Base-by-base conservation (phyloP, 2,113 vertebrate species). In the Meleagris gallopavo region DNA sequence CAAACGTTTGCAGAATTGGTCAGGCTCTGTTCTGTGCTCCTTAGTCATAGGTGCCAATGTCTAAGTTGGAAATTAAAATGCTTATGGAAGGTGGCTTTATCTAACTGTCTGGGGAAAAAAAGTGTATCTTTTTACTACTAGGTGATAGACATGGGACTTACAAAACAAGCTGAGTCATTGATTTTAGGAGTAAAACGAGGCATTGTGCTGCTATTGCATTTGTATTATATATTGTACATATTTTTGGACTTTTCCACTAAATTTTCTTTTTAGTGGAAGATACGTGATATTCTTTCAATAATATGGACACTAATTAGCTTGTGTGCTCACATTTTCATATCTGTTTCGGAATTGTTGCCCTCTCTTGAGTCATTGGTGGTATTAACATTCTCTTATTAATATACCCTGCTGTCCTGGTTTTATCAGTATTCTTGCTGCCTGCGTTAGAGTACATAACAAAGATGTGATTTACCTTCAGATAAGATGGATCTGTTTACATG, bases 211-310 rank as follows among this genome's bases (percentile, higher is more conserved):
- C 13, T 64, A 22, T 24, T 64, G 32, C 7, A 36, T 64, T 60
- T 72, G 30, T 12, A 72, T 46, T 4, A 22, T 4, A 22, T 4
- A 36, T 45, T 54, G 8, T 0, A 0, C 20, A 45, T 1, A 55
- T 70, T 61, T 64, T 34, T 10, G 10, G n/a, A n/a, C 24, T 79
- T 12, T n/a, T n/a, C n/a, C n/a, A n/a, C n/a, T 70, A 64, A n/a
- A 58, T 41, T 30, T 1, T 74, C 14, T 57, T 13, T 48, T 75
- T 72, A 65, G 13, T 65, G 20, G n/a, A 75, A 70, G 11, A 11
- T 86, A 38, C 11, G 25, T 10, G 19, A 7, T 57, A 15, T 25
- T 86, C 30, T 79, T 75, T 19, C 65, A 72, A 29, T 52, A 79
- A 8, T 7, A 22, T 48, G 20, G 29, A 57, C n/a, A 74, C 13